Conservation (phyloP, 2,797 vertebrate species). For the Mus spretus region DNA sequence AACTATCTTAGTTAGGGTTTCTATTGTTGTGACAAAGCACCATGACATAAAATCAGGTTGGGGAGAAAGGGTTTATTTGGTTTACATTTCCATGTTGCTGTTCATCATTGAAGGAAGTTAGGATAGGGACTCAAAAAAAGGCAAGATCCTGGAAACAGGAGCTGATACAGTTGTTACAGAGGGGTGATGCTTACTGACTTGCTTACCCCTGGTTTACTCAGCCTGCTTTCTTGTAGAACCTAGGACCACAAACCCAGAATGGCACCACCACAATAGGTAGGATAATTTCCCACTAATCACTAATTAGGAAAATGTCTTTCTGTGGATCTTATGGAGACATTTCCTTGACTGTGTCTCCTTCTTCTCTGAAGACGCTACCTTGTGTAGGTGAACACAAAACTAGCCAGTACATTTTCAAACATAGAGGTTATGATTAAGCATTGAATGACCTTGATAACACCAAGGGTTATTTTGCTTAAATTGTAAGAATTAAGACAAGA, state of each 20-base stretch:
- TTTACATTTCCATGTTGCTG: background rate
- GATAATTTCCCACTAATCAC: background rate
- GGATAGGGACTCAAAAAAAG: background rate
- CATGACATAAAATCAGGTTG: background rate
- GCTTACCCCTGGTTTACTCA: background rate
- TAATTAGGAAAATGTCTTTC: background rate
- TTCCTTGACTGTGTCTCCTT: background rate
- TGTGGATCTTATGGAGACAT: background rate
- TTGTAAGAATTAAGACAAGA: background rate
- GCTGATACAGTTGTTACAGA: background rate
- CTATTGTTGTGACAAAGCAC: background rate
- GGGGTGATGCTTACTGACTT: background rate
- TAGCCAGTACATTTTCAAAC: background rate
- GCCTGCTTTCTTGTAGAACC: background rate
- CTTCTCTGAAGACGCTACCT: background rate
- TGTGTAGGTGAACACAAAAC: background rate
- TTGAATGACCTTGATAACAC: background rate
- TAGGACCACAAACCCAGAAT: background rate
- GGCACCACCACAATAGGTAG: background rate
- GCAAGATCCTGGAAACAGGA: background rate
- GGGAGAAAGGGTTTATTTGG: background rate
- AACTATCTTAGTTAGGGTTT: background rate
- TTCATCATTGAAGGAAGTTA: background rate
- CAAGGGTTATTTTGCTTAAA: conserved; percentile 20
- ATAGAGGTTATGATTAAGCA: conserved; percentile 13